Percentiles rank a stretch among this genome's conserved stretches.
Conservation (phyloP, 2,113 vertebrate genomes). For the Petroica traversi region DNA sequence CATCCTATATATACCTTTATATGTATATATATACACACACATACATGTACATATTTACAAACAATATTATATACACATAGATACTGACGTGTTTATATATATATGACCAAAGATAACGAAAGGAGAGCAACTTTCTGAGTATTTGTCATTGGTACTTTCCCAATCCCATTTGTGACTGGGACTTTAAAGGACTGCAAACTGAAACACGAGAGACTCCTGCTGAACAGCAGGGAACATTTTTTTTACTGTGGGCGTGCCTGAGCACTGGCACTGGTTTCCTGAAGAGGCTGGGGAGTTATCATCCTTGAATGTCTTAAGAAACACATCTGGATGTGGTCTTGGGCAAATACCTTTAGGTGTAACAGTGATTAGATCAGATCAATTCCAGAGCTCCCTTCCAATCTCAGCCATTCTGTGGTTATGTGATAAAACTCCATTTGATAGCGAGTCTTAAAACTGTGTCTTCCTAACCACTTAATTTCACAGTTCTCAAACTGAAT, state of each 20-base stretch:
- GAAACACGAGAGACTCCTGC: neutral
- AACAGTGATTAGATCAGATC: fast-evolving
- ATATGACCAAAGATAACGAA: neutral
- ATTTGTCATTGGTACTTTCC: neutral
- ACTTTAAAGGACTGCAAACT: neutral
- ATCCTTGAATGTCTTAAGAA: neutral
- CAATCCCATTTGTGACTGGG: neutral
- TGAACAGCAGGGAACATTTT: neutral
- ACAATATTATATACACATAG: neutral
- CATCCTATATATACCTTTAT: fast-evolving
- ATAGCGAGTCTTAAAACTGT: neutral
- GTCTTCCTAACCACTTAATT: neutral
- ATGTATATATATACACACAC: no score
- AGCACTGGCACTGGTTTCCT: neutral
- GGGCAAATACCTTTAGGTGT: neutral
- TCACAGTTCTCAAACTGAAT: neutral
- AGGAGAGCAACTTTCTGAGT: neutral
- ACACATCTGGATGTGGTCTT: fast-evolving
- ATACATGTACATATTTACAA: neutral
- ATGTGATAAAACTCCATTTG: neutral
- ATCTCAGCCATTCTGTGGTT: neutral
- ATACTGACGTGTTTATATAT: neutral
- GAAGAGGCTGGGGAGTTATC: neutral
- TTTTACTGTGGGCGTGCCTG: neutral
- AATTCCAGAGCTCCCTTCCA: neutral